Evolutionary conservation across 2,888 invertebrate species (phyloP), one percentile per base, ranked within the genome.

Genomic region (Acrocera orbiculus): DNA sequence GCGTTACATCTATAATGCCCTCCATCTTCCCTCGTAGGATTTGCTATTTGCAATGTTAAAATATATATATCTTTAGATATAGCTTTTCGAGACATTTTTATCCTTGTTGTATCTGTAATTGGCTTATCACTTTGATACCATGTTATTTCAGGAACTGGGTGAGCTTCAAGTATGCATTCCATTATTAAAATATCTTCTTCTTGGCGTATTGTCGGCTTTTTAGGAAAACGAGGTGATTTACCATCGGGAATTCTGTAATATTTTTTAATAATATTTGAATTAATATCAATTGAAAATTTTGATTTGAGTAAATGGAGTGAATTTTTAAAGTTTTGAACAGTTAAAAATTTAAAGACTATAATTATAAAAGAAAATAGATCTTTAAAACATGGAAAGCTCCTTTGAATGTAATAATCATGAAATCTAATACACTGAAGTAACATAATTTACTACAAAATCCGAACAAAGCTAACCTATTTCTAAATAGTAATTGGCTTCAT

Each of bases 1-100:
- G 96, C 98, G 64, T 95, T 95, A 70, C 96, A 96, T 57, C 95
- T 79, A 70, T 96, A 98, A 64, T 89, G 89, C 49, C 98, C 98
- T 53, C 95, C 96, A 64, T 98, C 96, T 55, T 85, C 82, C 56
- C 81, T 82, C 44, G 86, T 86, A 35, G 96, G 96, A 64, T 90
- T 87, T 62, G 79, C 75, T 54, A 95, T 90, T 69, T 90, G 87
- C 62, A 93, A 73, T 43, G 85, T 83, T 47, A 93, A 75, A 51
- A 85, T 71, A 63, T 86, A 95, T 44, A 77, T 76, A 64, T 95
- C 90, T 69, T 87, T 86, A 48, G 78, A 78, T 30, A 76, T 80
- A 38, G 80, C 77, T 59, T 86, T 87, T 52, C 87, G 73, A 43
- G 79, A 80, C 80, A 92, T 89, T 65, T 79, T 81, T 55, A 89